A percentile compares a stretch with the other conserved stretches of the same genome.
Conservation (phyloP, 2,888 invertebrate genomes). For the Pinctada fucata region DNA sequence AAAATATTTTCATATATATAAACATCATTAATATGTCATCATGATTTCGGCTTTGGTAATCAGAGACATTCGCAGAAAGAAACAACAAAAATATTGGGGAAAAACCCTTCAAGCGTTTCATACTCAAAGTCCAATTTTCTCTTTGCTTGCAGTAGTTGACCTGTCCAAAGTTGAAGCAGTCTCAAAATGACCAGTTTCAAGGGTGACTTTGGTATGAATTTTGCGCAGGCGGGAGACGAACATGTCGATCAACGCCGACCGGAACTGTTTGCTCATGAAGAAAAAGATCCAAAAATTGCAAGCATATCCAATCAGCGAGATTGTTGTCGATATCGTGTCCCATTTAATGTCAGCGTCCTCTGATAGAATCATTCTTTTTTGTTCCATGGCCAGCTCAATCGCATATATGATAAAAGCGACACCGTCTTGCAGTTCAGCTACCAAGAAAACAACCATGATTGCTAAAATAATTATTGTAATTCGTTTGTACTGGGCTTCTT, state of each 20-base stretch:
- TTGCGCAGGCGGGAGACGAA: neutral
- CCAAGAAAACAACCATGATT: slow-evolving; percentile 22
- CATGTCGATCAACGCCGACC: slow-evolving; percentile 24
- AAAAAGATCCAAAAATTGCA: slow-evolving; percentile 37
- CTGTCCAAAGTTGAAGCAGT: neutral
- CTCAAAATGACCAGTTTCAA: neutral
- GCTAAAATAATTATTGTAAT: slow-evolving; percentile 3
- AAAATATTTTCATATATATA: too few species aligned
- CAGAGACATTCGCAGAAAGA: too few species aligned
- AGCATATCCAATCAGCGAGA: slow-evolving; percentile 27
- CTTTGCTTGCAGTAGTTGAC: neutral
- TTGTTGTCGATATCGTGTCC: slow-evolving; percentile 20
- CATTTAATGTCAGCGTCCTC: slow-evolving; percentile 24
- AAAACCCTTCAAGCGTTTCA: too few species aligned
- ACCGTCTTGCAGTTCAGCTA: slow-evolving; percentile 31
- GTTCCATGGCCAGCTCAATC: slow-evolving; percentile 16
- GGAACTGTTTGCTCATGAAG: slow-evolving; percentile 35
- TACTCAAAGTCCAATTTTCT: neutral
- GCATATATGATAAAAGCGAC: slow-evolving; percentile 31
- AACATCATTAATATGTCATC: too few species aligned
- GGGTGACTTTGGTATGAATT: neutral
- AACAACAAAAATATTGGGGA: too few species aligned
- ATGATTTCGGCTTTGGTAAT: too few species aligned
- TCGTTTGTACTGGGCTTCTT: neutral
- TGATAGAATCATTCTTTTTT: slow-evolving; percentile 13